These are phyloP conservation scores for Bursaphelenchus okinawaensis DNA, from an alignment of 2,888 invertebrate genomes.

Conservation along the genomic window DNA sequence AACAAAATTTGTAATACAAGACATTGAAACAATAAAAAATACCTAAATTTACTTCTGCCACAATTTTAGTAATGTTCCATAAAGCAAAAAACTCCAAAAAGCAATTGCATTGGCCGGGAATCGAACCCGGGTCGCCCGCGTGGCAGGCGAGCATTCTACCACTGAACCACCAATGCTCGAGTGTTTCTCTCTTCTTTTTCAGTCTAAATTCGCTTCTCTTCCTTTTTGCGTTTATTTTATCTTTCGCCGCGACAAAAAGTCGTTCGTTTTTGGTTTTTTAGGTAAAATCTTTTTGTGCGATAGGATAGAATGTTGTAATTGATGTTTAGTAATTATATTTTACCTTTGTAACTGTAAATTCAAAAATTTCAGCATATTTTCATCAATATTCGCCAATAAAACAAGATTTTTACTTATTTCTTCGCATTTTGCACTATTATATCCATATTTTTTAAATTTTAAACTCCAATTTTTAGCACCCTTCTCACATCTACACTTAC, in stretches of 20 bases:
- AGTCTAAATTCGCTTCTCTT: too few relatives aligned
- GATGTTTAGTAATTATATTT: too few relatives aligned
- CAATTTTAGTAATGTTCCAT: background rate
- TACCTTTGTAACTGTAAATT: too few relatives aligned
- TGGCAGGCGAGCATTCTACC: slow-evolving; percentile 51
- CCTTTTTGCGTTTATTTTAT: too few relatives aligned
- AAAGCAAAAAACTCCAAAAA: background rate
- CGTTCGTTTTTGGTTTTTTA: too few relatives aligned
- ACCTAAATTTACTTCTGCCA: background rate
- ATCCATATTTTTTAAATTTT: background rate
- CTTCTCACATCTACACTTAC: slow-evolving; percentile 26
- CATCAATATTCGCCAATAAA: slow-evolving; percentile 5
- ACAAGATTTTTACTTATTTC: background rate
- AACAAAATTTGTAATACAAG: too few relatives aligned
- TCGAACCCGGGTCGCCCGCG: slow-evolving; percentile 51
- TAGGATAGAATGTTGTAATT: too few relatives aligned
- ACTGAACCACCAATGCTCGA: slow-evolving; percentile 37
- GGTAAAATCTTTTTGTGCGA: too few relatives aligned
- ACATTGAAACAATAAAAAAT: too few relatives aligned
- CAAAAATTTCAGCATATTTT: background rate
- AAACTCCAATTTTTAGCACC: slow-evolving; percentile 1
- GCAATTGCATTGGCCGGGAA: slow-evolving; percentile 59
- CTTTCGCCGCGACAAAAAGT: too few relatives aligned
- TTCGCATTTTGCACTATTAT: background rate
- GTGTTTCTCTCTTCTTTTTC: background rate